Evolutionary conservation across 2,888 invertebrate species (phyloP).

Genomic region (Synergus itoensis): DNA sequence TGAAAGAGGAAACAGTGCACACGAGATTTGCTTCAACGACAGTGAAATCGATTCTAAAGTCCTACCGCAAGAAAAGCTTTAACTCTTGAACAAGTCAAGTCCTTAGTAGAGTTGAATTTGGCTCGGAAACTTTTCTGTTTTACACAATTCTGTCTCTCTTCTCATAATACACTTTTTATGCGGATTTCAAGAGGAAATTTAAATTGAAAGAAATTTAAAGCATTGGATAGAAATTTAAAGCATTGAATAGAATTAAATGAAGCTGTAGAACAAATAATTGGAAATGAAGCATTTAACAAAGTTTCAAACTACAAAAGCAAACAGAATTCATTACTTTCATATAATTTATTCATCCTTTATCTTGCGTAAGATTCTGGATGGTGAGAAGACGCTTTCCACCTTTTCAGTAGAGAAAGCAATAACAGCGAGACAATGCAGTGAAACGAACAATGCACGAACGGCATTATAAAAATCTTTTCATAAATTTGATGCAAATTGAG

Average conservation of each 20-base stretch:
- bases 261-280: not conserved
- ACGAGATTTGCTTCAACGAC: not conserved
- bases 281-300: not conserved
- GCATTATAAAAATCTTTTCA: not conserved
- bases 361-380: not conserved
- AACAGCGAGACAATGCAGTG: not conserved
- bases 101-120: not conserved
- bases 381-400: not conserved
- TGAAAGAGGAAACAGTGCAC: not conserved
- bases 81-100: not conserved
- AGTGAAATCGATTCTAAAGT: constrained; percentile 10
- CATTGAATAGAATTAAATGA: no score
- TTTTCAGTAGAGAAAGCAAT: not conserved
- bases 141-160: not conserved
- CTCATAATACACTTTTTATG: not conserved
- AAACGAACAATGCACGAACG: not conserved
- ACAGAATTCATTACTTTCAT: not conserved
- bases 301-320: not conserved
- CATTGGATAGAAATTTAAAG: no score
- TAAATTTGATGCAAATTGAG: not conserved
- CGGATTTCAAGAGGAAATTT: not conserved
- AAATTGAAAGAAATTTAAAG: no score
- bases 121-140: not conserved
- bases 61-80: not conserved
- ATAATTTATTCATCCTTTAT: not conserved